Conservation (phyloP, 2,113 vertebrate species). For the Alethe castanea region DNA sequence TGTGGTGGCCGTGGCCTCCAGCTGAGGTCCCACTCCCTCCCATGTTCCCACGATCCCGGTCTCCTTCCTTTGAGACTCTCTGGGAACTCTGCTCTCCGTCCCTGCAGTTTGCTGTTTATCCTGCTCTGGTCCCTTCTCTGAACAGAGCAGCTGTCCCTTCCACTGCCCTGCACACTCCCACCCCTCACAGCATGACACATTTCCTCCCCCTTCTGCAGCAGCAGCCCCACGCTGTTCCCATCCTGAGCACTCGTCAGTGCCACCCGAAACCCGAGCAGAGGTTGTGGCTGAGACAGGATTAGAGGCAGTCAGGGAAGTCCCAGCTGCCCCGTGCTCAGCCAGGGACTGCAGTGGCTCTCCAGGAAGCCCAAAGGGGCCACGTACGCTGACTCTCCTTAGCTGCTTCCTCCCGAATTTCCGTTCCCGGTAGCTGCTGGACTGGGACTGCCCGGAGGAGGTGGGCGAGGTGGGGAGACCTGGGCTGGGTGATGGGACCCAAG, state of each 20-base stretch:
- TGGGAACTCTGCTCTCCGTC: background rate
- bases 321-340: background rate
- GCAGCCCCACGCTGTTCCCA: background rate
- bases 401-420: background rate
- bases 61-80: background rate
- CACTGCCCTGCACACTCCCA: background rate
- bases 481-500: background rate
- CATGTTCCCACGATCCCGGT: background rate
- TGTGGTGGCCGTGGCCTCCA: rapidly evolving
- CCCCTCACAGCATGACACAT: rapidly evolving
- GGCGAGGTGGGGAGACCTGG: background rate
- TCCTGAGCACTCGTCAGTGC: background rate
- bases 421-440: background rate
- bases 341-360: background rate
- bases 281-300: background rate
- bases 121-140: background rate
- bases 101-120: background rate
- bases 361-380: background rate
- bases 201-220: rapidly evolving
- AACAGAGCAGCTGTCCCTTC: background rate
- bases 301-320: background rate
- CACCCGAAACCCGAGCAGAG: background rate
- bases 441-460: background rate
- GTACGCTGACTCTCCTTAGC: rapidly evolving
- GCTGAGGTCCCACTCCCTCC: background rate